Evolutionary conservation across 2,797 vertebrate species (phyloP).

Genomic region (Eupleurogrammus muticus): DNA sequence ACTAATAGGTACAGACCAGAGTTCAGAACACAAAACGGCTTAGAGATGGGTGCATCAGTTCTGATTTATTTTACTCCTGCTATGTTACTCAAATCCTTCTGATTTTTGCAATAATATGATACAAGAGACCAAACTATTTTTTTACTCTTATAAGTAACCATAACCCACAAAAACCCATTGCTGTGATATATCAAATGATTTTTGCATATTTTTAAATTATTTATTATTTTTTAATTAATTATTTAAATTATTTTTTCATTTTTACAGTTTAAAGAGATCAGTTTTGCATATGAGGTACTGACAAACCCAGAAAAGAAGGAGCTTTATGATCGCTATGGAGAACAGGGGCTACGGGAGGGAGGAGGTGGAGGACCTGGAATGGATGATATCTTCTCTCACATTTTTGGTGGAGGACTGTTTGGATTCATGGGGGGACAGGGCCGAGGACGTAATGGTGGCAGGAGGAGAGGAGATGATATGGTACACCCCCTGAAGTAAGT

Average conservation of each 20-base stretch:
- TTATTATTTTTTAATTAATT: neutral
- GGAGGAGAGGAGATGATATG: conserved; percentile 98
- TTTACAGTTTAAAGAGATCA: conserved; percentile 97
- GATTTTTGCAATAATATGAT: conserved; percentile 6
- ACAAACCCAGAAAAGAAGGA: conserved; percentile 98
- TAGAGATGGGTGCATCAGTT: neutral
- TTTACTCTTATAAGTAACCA: conserved; percentile 12
- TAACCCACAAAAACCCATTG: no score
- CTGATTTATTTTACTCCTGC: conserved; percentile 15
- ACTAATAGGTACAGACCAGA: conserved; percentile 19
- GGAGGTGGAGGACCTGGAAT: conserved; percentile 94
- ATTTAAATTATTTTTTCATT: no score
- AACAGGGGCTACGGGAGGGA: conserved; percentile 97
- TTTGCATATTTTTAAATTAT: conserved; percentile 4
- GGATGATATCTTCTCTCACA: conserved; percentile 99
- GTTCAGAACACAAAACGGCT: conserved; percentile 6
- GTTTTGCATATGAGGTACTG: conserved; percentile 98
- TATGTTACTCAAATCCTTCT: neutral
- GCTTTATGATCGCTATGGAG: conserved; percentile 96
- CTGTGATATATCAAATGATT: conserved; percentile 9
- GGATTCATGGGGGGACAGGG: conserved; percentile 96
- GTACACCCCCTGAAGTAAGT: conserved; percentile 97
- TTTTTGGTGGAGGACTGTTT: conserved; percentile 98
- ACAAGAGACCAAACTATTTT: neutral
- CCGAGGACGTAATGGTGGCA: conserved; percentile 90